A percentile compares a stretch with the other conserved stretches of the same genome.
phyloP scores from a whole-genome alignment of 2,888 invertebrate genomes.

The Malacosoma neustria region DNA sequence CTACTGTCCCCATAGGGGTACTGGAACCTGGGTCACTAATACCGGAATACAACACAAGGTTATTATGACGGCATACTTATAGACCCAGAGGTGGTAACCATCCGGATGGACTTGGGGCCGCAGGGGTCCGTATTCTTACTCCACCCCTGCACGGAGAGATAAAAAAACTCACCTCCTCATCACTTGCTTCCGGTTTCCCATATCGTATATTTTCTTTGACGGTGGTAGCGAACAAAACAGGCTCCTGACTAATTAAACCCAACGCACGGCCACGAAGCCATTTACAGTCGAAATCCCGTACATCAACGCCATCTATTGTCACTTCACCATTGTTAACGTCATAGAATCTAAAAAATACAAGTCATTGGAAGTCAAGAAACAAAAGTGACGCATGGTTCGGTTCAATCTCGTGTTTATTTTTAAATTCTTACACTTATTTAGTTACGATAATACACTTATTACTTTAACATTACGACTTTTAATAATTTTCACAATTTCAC shows the following conservation, averaged over 20 bases:
- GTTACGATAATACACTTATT: too few species aligned
- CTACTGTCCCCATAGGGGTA: background rate
- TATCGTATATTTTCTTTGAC: conserved; percentile 96
- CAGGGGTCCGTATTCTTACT: background rate
- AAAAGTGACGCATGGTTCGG: too few species aligned
- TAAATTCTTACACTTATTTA: too few species aligned
- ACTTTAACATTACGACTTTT: too few species aligned
- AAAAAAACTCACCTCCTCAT: conserved; percentile 74
- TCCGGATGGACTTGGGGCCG: background rate
- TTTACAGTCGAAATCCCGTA: conserved; percentile 81
- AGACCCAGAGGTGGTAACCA: background rate
- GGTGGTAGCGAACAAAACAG: conserved; percentile 92
- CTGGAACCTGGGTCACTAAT: background rate
- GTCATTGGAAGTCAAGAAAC: too few species aligned
- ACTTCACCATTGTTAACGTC: conserved; percentile 83
- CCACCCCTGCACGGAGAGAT: background rate
- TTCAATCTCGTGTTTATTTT: too few species aligned
- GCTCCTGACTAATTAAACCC: conserved; percentile 95
- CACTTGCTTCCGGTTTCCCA: conserved; percentile 81
- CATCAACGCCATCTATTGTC: conserved; percentile 83
- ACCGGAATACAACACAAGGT: background rate
- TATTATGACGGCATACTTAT: background rate
- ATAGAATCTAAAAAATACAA: conserved; percentile 78
- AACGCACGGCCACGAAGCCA: conserved; percentile 91
- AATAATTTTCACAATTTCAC: too few species aligned